Percentiles rank a stretch among this genome's conserved stretches.
Evolutionary conservation across 2,797 vertebrate genomes (phyloP).

Genomic region (Gymnothorax reevesii): DNA sequence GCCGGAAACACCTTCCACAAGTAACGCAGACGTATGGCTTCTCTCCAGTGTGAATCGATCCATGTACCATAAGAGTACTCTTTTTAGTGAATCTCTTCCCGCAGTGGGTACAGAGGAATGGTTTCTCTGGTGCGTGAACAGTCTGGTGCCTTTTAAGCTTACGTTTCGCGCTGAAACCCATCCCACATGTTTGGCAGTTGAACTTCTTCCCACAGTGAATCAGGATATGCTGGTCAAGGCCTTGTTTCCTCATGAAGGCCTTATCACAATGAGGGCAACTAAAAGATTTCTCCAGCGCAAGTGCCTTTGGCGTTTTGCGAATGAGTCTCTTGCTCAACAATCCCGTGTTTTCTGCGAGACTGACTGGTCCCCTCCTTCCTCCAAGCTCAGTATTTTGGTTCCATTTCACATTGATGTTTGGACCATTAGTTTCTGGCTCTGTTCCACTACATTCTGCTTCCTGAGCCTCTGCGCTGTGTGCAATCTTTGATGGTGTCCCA

Average conservation of each 20-base stretch:
- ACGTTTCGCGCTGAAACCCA: constrained; percentile 27
- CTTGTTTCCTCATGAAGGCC: constrained; percentile 57
- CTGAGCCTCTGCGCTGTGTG: not conserved
- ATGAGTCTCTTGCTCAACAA: constrained; percentile 59
- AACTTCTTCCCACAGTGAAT: constrained; percentile 67
- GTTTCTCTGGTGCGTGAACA: constrained; percentile 34
- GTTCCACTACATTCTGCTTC: not conserved
- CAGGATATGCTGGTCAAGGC: constrained; percentile 55
- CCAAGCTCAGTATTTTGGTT: not conserved
- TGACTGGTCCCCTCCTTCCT: constrained; percentile 45
- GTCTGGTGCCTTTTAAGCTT: constrained; percentile 25
- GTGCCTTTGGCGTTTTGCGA: constrained; percentile 54
- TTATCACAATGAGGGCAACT: constrained; percentile 56
- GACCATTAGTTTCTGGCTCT: not conserved
- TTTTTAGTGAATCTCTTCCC: constrained; percentile 35
- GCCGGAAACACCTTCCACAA: constrained; percentile 36
- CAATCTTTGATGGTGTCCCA: not conserved
- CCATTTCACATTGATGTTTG: not conserved
- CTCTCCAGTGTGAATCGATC: constrained; percentile 33
- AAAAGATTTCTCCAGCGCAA: constrained; percentile 50
- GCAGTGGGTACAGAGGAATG: constrained; percentile 38
- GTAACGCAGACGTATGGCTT: constrained; percentile 32
- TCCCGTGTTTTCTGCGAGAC: constrained; percentile 54
- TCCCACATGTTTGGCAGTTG: constrained; percentile 60
- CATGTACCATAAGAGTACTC: constrained; percentile 34